Percentiles rank a stretch among this genome's conserved stretches.
These are phyloP conservation scores for Nomada ferruginata DNA, from an alignment of 2,888 invertebrate genomes.

Conservation along the genomic window DNA sequence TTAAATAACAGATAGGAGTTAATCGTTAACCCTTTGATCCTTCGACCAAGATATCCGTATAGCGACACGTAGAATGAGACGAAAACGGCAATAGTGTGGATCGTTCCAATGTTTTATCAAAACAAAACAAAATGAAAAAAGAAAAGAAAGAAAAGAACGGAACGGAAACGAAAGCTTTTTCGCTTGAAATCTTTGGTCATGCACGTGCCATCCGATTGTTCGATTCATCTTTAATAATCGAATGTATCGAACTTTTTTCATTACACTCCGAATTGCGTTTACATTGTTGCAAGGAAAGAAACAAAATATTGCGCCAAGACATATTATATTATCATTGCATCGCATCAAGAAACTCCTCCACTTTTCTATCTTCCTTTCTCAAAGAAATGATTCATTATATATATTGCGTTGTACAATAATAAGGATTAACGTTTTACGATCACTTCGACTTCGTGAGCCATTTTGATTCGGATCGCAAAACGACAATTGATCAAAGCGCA, in stretches of 20 bases:
- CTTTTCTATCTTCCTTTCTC: slow-evolving; percentile 67
- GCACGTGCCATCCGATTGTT: background rate
- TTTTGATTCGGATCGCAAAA: slow-evolving; percentile 22
- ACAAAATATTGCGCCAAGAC: slow-evolving; percentile 19
- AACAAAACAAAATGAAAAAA: background rate
- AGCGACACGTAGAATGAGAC: slow-evolving; percentile 52
- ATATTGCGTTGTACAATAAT: slow-evolving; percentile 43
- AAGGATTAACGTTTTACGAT: slow-evolving; percentile 28
- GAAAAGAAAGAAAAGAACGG: background rate
- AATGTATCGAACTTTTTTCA: slow-evolving; percentile 12
- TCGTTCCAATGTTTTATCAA: slow-evolving; percentile 31
- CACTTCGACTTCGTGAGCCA: slow-evolving; percentile 18
- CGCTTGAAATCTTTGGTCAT: slow-evolving; percentile 4
- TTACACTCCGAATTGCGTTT: slow-evolving; percentile 17
- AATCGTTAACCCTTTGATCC: slow-evolving; percentile 54
- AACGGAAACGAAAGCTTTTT: background rate
- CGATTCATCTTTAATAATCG: background rate
- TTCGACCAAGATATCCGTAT: slow-evolving; percentile 60
- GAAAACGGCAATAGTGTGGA: slow-evolving; percentile 60
- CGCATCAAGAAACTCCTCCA: slow-evolving; percentile 53
- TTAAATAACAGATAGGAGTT: slow-evolving; percentile 54
- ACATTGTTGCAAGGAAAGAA: slow-evolving; percentile 49
- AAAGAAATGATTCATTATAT: slow-evolving; percentile 45
- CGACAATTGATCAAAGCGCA: slow-evolving; percentile 57
- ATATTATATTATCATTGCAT: slow-evolving; percentile 38